Conservation (phyloP, 2,888 invertebrate species). For the Tenthredo amoena region DNA sequence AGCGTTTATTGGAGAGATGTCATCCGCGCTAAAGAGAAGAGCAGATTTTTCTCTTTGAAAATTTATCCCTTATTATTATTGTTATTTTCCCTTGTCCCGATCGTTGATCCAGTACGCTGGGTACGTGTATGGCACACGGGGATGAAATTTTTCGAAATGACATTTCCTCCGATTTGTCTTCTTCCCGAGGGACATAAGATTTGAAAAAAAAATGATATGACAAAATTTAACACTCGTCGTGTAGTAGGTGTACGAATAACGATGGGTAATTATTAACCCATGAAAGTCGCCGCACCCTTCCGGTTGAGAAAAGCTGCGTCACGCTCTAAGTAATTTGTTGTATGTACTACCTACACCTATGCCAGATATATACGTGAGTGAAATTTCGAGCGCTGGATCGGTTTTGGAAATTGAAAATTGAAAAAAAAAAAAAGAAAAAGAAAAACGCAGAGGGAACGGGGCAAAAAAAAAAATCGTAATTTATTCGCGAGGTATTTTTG, state of each 20-base stretch:
- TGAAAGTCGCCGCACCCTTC: not conserved
- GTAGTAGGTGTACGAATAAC: not conserved
- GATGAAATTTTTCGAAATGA: no score
- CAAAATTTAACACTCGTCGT: no score
- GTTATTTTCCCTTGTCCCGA: not conserved
- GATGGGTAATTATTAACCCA: not conserved
- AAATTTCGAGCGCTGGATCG: not conserved
- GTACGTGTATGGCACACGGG: no score
- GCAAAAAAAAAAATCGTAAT: not conserved
- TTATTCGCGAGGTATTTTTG: not conserved
- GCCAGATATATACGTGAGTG: not conserved
- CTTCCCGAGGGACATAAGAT: not conserved
- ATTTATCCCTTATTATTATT: not conserved
- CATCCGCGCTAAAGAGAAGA: conserved; percentile 35
- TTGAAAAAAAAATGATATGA: not conserved
- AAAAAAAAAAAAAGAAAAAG: not conserved
- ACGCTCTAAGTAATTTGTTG: conserved; percentile 27
- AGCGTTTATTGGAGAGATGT: conserved; percentile 36
- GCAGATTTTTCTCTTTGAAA: conserved; percentile 33
- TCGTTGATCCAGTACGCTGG: not conserved
- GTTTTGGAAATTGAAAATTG: not conserved
- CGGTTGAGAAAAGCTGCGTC: not conserved
- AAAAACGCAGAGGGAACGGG: not conserved
- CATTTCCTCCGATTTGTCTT: not conserved
- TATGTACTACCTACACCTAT: no score